Conservation (phyloP, 2,113 vertebrate genomes). For the Pseudorectes ferrugineus region DNA sequence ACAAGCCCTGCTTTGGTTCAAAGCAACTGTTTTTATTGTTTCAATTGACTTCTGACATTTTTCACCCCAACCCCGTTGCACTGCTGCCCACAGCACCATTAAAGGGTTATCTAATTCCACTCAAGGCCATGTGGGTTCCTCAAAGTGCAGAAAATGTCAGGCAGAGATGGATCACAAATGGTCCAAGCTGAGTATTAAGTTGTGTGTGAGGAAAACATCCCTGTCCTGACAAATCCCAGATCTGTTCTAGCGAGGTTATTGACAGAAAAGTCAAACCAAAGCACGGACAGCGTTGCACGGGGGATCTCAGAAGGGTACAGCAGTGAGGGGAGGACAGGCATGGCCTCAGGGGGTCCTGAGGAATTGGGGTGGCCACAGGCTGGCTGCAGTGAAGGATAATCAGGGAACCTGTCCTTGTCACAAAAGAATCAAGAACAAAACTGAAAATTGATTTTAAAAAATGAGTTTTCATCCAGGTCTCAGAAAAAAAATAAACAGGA, state of each 20-base stretch:
- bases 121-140: background rate
- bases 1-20: background rate
- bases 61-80: background rate
- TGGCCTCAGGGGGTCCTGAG: background rate
- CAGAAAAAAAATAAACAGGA: background rate
- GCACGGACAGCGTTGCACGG: background rate
- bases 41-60: background rate
- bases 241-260: background rate
- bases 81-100: background rate
- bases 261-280: constrained; percentile 4
- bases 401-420: background rate
- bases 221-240: constrained; percentile 39
- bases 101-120: background rate
- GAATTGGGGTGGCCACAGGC: background rate
- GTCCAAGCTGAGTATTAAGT: background rate
- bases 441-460: background rate
- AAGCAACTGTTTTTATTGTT: background rate
- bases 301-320: background rate
- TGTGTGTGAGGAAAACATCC: background rate
- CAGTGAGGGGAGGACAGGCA: background rate
- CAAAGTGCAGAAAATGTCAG: background rate
- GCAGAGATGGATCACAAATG: background rate
- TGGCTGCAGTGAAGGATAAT: background rate
- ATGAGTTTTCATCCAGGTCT: background rate
- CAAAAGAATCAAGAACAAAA: background rate